Evolutionary conservation across 2,888 invertebrate genomes (phyloP).

Genomic region (Ernsta delagoae): DNA sequence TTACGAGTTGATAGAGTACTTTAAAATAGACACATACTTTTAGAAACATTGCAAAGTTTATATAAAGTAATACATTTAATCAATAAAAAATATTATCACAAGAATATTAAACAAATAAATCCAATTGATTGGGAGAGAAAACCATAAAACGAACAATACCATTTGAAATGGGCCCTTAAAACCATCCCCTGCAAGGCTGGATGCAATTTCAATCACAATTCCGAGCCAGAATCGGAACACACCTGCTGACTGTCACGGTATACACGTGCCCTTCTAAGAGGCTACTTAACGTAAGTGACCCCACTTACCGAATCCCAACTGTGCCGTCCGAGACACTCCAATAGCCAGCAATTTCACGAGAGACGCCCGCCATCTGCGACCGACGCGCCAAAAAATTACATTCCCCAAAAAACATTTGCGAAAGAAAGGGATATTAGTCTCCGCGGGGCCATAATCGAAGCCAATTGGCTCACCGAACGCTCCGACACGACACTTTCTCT

Average conservation of each 20-base stretch:
- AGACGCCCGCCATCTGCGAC: conserved; percentile 77
- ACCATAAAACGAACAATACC: conserved; percentile 50
- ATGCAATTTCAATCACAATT: conserved; percentile 78
- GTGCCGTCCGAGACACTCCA: conserved; percentile 65
- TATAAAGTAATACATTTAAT: neutral
- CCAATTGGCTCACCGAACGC: conserved; percentile 78
- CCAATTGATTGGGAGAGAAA: conserved; percentile 1
- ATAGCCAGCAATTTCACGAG: conserved; percentile 71
- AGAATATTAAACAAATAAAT: neutral
- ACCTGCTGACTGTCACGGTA: conserved; percentile 72
- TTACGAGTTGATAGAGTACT: too few species aligned
- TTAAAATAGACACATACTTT: too few species aligned
- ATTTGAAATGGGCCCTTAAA: conserved; percentile 52
- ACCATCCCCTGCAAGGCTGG: conserved; percentile 57
- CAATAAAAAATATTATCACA: neutral
- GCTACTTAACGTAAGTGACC: conserved; percentile 83
- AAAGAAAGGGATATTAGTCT: conserved; percentile 84
- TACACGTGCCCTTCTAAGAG: conserved; percentile 78
- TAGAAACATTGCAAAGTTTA: too few species aligned
- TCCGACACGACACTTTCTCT: conserved; percentile 71
- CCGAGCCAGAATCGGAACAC: conserved; percentile 57
- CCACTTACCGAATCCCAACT: conserved; percentile 72
- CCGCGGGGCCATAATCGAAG: conserved; percentile 82
- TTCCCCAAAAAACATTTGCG: conserved; percentile 78
- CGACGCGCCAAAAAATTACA: conserved; percentile 81